Evolutionary conservation across 2,888 invertebrate species (phyloP).

Genomic region (Limnephilus auricula): DNA sequence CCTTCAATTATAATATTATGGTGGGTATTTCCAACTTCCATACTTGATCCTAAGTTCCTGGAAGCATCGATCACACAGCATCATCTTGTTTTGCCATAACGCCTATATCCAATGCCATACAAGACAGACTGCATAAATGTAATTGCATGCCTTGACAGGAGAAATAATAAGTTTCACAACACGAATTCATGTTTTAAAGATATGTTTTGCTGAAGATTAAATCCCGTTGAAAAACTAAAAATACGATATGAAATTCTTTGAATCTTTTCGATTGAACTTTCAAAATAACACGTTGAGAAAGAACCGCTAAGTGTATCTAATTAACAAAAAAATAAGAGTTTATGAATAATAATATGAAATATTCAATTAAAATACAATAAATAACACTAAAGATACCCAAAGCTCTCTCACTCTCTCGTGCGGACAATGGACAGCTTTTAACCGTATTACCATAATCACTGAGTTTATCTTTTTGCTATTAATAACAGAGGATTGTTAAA

Average conservation of each 20-base stretch:
- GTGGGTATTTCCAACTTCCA: not conserved
- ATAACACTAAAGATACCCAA: not conserved
- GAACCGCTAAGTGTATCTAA: not conserved
- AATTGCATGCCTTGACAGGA: not conserved
- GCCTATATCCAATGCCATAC: not conserved
- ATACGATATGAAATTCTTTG: not conserved
- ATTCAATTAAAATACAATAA: not conserved
- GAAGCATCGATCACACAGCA: not conserved
- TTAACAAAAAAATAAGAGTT: not conserved
- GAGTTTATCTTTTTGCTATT: not conserved
- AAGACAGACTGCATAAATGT: not conserved
- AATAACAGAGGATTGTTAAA: not conserved
- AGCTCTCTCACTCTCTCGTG: not conserved
- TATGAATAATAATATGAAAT: not conserved
- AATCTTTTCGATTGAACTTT: not conserved
- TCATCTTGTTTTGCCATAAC: constrained; percentile 7
- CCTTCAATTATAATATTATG: not conserved
- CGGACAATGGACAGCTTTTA: not conserved
- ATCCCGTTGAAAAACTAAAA: not conserved
- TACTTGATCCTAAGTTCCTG: not conserved
- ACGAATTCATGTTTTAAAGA: not conserved
- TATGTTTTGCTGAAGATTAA: not conserved
- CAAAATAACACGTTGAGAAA: not conserved
- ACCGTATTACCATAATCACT: not conserved
- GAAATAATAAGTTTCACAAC: not conserved